Base-by-base conservation (phyloP, 2,113 vertebrate species). In the Beaufortia kweichowensis region DNA sequence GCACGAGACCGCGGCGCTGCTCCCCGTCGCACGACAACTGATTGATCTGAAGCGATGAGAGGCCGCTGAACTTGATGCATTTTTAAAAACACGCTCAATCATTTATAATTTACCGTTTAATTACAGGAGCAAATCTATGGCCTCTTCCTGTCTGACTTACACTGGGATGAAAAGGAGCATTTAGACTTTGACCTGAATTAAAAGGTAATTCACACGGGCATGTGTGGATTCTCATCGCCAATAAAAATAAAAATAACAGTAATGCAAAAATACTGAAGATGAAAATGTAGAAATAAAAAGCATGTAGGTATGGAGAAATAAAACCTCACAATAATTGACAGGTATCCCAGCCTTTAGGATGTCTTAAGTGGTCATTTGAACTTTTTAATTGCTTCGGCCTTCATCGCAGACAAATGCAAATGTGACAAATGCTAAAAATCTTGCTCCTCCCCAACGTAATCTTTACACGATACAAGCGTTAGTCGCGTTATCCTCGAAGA, bases 401-500 rank as follows among this genome's bases (percentile, higher is more conserved):
- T 99, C 97, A 99, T 97, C 88, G 95, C 94, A 76, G 95, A 97
- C 1, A 96, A 92, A 70, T 96, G 91, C 86, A 98, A n/a, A n/a
- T n/a, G n/a, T n/a, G n/a, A n/a, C n/a, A n/a, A n/a, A n/a, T n/a
- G n/a, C n/a, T n/a, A n/a, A n/a, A n/a, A n/a, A n/a, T 98, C 90
- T 98, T 99, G 86, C 97, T 98, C 88, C 98, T 95, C 66, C 97
- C 97, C 64, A 99, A 94, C 89, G 98, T 98, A 90, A 99, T 96
- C 94, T 99, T 99, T 88, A 99, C 96, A 87, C 96, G 91, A 93
- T 98, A 76, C 98, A 96, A 82, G 93, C 92, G 84, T 99, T 98
- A n/a, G n/a, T n/a, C n/a, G n/a, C n/a, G n/a, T n/a, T n/a, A n/a
- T n/a, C n/a, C n/a, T n/a, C n/a, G n/a, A n/a, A n/a, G n/a, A n/a